Conservation (phyloP, 2,888 invertebrate species). For the Drosophila nr. perissopoda region DNA sequence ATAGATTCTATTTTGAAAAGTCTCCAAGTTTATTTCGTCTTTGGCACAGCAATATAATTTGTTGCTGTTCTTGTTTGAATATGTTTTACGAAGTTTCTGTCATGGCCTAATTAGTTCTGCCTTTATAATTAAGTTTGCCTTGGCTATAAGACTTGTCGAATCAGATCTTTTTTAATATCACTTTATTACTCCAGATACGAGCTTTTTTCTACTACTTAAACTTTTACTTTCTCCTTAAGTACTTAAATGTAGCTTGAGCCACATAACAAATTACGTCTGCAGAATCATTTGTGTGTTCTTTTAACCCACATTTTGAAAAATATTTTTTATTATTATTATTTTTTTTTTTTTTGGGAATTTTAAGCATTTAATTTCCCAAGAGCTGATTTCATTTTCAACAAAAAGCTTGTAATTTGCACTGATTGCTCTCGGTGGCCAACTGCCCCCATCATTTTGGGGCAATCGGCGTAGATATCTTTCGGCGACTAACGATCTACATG, state of each 20-base stretch:
- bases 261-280: slow-evolving; percentile 51
- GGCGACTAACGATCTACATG: slow-evolving; percentile 37
- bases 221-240: slow-evolving; percentile 54
- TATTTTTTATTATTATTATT: neutral
- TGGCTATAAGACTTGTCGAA: slow-evolving; percentile 9
- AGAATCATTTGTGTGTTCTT: slow-evolving; percentile 38
- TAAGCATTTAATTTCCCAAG: slow-evolving; percentile 38
- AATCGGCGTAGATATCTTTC: slow-evolving; percentile 58
- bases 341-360: slow-evolving; percentile 24
- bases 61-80: neutral
- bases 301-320: slow-evolving; percentile 37
- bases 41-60: neutral
- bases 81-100: slow-evolving; percentile 2
- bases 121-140: slow-evolving; percentile 6
- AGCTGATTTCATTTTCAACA: slow-evolving; percentile 69
- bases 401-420: slow-evolving; percentile 65
- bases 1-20: neutral
- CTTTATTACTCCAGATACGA: slow-evolving; percentile 19
- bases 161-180: slow-evolving; percentile 6
- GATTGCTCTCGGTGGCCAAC: slow-evolving; percentile 44
- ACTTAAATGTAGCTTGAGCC: slow-evolving; percentile 40
- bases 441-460: slow-evolving; percentile 41
- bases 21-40: neutral
- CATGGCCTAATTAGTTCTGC: neutral
- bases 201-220: slow-evolving; percentile 37